Conservation (phyloP, 64 coral and sea anemone species). For the Actinia equina region DNA sequence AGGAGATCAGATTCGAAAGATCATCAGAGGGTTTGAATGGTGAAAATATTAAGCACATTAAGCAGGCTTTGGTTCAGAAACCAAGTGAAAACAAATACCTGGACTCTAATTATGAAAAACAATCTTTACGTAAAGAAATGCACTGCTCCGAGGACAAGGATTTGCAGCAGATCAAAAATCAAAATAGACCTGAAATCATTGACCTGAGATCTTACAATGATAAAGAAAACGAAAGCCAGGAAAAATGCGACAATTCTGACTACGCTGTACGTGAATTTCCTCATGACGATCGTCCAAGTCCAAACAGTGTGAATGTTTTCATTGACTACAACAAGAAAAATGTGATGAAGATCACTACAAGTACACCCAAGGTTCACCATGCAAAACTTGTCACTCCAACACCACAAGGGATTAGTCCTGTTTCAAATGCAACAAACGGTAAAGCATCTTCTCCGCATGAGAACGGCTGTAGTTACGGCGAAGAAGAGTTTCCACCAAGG, state of each 20-base stretch:
- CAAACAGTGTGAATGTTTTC: conserved; percentile 54
- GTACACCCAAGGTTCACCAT: conserved; percentile 49
- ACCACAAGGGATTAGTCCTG: conserved; percentile 5
- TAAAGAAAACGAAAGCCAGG: not conserved
- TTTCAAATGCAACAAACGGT: not conserved
- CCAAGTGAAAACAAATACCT: not conserved
- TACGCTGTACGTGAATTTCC: not conserved
- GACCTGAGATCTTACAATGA: not conserved
- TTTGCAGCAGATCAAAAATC: not conserved
- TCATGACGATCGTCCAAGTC: conserved; percentile 35
- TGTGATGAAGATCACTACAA: conserved; percentile 34
- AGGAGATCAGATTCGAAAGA: not conserved
- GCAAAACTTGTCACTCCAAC: not conserved
- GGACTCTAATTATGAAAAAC: not conserved
- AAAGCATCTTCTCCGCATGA: not conserved
- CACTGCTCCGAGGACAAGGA: not conserved
- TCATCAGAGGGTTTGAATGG: not conserved
- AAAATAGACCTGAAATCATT: not conserved
- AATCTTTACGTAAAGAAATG: not conserved
- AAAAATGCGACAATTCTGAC: not conserved
- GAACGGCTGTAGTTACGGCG: not conserved
- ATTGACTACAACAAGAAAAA: conserved; percentile 66
- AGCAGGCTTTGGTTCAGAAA: not conserved
- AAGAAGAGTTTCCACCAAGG: not conserved
- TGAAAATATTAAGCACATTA: not conserved